A percentile compares a stretch with the other conserved stretches of the same genome.
Evolutionary conservation across 2,113 vertebrate species (phyloP).

Genomic region (Seriola quinqueradiata): DNA sequence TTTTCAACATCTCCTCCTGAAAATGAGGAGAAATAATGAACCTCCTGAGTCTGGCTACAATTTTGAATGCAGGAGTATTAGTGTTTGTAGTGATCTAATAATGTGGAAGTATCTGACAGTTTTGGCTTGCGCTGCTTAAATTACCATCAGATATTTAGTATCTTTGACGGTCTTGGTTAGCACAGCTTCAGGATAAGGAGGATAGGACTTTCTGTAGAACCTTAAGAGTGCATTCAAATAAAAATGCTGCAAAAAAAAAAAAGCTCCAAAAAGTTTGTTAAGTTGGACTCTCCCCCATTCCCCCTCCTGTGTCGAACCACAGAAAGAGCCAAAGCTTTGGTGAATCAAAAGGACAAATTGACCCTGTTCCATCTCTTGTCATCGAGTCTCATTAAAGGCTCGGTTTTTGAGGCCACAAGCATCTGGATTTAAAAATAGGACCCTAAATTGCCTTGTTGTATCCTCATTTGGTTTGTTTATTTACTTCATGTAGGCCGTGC

Average conservation of each 20-base stretch:
- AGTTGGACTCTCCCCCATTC: constrained; percentile 50
- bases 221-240: constrained; percentile 11
- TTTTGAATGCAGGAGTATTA: constrained; percentile 15
- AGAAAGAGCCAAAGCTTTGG: constrained; percentile 62
- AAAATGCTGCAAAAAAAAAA: constrained; percentile 28
- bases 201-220: constrained; percentile 33
- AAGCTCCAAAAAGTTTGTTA: constrained; percentile 56
- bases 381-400: constrained; percentile 72
- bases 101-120: constrained; percentile 32
- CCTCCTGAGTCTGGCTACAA: constrained; percentile 29
- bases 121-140: constrained; percentile 19
- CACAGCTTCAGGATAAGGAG: constrained; percentile 1
- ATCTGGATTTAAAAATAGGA: constrained; percentile 76
- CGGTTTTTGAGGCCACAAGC: constrained; percentile 62
- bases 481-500: constrained; percentile 62
- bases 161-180: constrained; percentile 37
- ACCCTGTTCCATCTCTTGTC: constrained; percentile 71
- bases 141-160: constrained; percentile 19
- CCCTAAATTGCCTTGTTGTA: constrained; percentile 62
- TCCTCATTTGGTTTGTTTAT: constrained; percentile 73
- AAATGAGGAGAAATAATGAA: constrained; percentile 31
- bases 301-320: constrained; percentile 45
- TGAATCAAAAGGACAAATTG: constrained; percentile 71
- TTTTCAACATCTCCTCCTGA: constrained; percentile 28
- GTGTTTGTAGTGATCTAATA: constrained; percentile 37